Evolutionary conservation across 2,797 vertebrate species (phyloP).

Genomic region (Trachurus trachurus): DNA sequence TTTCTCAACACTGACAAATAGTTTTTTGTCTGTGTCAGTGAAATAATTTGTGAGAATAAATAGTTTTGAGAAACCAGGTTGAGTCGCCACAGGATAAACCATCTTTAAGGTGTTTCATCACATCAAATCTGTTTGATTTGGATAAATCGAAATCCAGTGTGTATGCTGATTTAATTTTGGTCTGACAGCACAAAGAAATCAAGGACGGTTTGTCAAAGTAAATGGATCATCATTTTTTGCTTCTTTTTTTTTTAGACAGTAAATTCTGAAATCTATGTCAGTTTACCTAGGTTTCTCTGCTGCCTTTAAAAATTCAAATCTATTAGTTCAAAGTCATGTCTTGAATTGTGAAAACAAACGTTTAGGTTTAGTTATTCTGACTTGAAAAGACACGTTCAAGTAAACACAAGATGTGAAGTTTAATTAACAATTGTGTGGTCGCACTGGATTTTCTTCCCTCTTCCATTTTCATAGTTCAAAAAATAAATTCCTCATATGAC

Average conservation of each 20-base stretch:
- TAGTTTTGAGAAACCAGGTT: conserved; percentile 6
- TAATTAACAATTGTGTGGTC: not conserved
- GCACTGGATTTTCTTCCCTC: not conserved
- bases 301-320: not conserved
- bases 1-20: conserved; percentile 1
- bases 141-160: not conserved
- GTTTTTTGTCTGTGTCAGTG: conserved; percentile 7
- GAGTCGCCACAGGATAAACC: not conserved
- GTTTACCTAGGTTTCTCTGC: not conserved
- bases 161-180: not conserved
- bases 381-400: not conserved
- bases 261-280: not conserved
- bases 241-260: not conserved
- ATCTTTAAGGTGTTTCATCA: not conserved
- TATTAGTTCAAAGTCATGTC: not conserved
- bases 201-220: not conserved
- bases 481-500: not conserved
- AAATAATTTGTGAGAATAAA: conserved; percentile 12
- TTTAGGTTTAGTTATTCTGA: not conserved
- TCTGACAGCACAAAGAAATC: not conserved
- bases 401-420: not conserved
- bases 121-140: not conserved
- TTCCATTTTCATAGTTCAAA: not conserved
- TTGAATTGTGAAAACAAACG: not conserved
- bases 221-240: not conserved